Conservation (phyloP, 1,140 invertebrate genomes). For the Musca domestica region DNA sequence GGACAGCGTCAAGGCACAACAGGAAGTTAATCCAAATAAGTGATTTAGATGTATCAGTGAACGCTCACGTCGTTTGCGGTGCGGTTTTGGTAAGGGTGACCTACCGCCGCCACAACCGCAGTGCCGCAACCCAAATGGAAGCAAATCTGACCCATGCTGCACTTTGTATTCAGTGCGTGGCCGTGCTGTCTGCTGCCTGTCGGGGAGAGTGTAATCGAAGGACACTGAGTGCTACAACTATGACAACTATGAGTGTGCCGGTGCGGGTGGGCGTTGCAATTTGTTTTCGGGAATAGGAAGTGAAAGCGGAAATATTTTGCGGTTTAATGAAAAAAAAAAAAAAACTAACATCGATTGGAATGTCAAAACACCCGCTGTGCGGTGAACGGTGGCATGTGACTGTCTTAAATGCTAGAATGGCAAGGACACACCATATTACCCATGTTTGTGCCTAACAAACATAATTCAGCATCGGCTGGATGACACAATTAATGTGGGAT, state of each 20-base stretch:
- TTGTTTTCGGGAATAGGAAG: constrained; percentile 2
- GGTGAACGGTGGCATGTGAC: not conserved
- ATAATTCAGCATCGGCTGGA: no score
- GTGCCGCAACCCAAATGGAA: no score
- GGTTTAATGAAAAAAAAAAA: constrained; percentile 5
- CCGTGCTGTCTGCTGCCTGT: not conserved
- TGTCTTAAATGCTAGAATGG: not conserved
- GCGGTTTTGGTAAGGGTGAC: constrained; percentile 5
- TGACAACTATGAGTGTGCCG: not conserved
- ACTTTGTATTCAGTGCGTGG: constrained; percentile 7
- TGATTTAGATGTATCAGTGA: constrained; percentile 14
- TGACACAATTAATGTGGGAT: no score
- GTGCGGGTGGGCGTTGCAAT: not conserved
- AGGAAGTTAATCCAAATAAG: not conserved
- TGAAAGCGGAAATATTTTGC: constrained; percentile 1
- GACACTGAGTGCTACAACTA: not conserved
- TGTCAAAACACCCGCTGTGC: constrained; percentile 6
- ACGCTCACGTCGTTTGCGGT: not conserved
- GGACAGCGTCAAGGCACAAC: not conserved
- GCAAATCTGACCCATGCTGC: no score
- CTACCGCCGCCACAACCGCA: not conserved
- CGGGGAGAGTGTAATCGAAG: not conserved
- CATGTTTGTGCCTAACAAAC: no score
- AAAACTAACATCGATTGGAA: constrained; percentile 16
- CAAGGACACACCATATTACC: no score